phyloP scores from a whole-genome alignment of 1,140 invertebrate species.

The Brachionus calyciflorus region DNA sequence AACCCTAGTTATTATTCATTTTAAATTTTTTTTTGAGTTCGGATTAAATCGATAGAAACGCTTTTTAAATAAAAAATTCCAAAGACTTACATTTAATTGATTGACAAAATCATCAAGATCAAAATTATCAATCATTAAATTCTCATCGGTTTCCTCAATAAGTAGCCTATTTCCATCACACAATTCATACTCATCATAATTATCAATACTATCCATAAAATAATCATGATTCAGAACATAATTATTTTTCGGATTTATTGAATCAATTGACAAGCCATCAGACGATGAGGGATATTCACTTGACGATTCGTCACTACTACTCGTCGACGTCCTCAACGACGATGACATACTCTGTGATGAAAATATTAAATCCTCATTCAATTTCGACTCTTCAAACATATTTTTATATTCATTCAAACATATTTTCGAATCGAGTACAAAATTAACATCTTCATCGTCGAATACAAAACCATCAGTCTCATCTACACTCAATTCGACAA shows the following conservation, averaged over 20 bases:
- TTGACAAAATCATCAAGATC: slow-evolving; percentile 14
- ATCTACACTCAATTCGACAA: slow-evolving; percentile 42
- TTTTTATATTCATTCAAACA: slow-evolving; percentile 16
- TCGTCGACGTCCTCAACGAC: not conserved
- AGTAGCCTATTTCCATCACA: not conserved
- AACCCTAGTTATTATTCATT: too few species aligned
- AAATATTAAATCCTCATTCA: not conserved
- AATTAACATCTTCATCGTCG: slow-evolving; percentile 42
- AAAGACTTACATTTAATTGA: slow-evolving; percentile 10
- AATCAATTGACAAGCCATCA: slow-evolving; percentile 27
- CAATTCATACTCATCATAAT: slow-evolving; percentile 13
- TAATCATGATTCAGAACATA: not conserved
- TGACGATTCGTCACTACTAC: not conserved
- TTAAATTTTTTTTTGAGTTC: too few species aligned
- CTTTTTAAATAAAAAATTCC: not conserved
- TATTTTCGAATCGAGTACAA: not conserved
- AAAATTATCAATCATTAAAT: slow-evolving; percentile 3
- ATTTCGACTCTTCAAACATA: slow-evolving; percentile 3
- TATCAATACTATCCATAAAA: slow-evolving; percentile 1
- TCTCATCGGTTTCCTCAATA: not conserved
- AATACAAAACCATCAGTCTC: slow-evolving; percentile 10
- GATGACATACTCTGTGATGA: slow-evolving; percentile 32
- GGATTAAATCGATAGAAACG: too few species aligned
- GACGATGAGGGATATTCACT: not conserved
- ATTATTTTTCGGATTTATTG: not conserved